phyloP scores from a whole-genome alignment of 2,888 invertebrate genomes.

The Cataglyphis albicans region DNA sequence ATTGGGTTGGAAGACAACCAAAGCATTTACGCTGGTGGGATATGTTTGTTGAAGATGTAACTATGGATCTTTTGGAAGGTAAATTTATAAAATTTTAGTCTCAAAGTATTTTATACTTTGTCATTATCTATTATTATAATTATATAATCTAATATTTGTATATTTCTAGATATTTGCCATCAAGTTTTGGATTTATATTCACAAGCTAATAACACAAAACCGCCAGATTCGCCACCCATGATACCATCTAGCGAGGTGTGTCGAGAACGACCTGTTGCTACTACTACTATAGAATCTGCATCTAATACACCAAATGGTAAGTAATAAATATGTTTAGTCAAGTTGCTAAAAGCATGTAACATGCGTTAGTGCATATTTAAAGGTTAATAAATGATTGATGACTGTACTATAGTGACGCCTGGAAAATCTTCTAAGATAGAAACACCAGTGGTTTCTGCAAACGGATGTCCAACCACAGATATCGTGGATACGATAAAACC shows the following conservation, averaged over 20 bases:
- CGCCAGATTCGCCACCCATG: constrained; percentile 90
- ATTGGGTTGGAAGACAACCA: constrained; percentile 94
- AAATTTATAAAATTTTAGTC: neutral
- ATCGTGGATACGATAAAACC: constrained; percentile 79
- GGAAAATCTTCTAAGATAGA: constrained; percentile 81
- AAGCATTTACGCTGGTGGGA: constrained; percentile 98
- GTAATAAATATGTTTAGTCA: constrained; percentile 16
- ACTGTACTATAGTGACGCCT: constrained; percentile 72
- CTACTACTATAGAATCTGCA: constrained; percentile 79
- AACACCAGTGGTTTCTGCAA: constrained; percentile 76
- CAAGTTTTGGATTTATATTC: constrained; percentile 97
- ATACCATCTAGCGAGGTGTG: constrained; percentile 85
- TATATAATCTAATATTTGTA: neutral
- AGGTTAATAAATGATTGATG: neutral
- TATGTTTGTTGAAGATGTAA: constrained; percentile 97
- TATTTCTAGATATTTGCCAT: constrained; percentile 94
- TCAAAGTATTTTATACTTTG: neutral
- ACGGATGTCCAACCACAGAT: constrained; percentile 81
- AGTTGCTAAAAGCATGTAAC: neutral
- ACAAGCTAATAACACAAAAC: constrained; percentile 88
- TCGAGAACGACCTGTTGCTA: constrained; percentile 78
- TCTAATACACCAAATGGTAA: constrained; percentile 81
- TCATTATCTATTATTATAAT: neutral
- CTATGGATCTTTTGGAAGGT: constrained; percentile 96
- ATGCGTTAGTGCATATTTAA: neutral